Conservation (phyloP, 2,113 vertebrate species). For the Hyla sarda region DNA sequence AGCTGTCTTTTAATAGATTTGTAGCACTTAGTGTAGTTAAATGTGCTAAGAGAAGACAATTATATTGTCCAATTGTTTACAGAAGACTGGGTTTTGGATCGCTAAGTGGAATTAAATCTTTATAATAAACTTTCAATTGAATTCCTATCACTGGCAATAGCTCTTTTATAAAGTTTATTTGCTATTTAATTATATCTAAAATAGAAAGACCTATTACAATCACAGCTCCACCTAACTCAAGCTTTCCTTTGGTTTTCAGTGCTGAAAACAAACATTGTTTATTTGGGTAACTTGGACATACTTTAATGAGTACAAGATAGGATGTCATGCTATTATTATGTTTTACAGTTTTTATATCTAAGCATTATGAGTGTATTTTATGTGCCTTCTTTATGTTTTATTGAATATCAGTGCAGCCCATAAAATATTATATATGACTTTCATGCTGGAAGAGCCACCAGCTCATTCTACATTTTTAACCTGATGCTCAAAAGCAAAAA, state of each 20-base stretch:
- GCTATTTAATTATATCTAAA: constrained; percentile 39
- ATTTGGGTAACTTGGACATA: background rate
- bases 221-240: background rate
- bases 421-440: no score
- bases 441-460: no score
- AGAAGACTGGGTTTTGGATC: constrained; percentile 22
- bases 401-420: background rate
- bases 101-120: constrained; percentile 39
- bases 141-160: constrained; percentile 34
- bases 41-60: constrained; percentile 18
- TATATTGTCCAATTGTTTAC: constrained; percentile 6
- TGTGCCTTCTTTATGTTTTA: background rate
- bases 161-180: constrained; percentile 29
- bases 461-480: no score
- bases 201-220: background rate
- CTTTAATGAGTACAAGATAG: background rate
- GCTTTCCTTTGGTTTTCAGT: background rate
- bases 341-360: background rate
- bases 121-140: constrained; percentile 31
- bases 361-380: background rate
- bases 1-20: background rate
- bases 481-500: no score
- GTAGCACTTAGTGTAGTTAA: background rate
- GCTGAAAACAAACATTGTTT: background rate
- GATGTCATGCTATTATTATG: background rate